Conservation (phyloP, 2,888 invertebrate species). For the Xanthorhoe spadicearia region DNA sequence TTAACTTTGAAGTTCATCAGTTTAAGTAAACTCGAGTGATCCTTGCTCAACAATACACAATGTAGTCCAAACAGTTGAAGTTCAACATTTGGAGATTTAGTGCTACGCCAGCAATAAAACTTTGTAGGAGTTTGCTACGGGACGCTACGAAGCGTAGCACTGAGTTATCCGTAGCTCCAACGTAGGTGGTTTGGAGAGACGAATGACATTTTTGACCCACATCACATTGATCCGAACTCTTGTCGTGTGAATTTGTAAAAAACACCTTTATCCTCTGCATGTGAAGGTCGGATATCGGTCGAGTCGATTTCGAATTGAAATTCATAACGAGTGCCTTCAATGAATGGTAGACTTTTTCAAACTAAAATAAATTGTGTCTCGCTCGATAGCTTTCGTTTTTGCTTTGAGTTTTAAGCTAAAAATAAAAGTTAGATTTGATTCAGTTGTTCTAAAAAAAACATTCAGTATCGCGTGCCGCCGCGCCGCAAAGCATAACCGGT, state of each 20-base stretch:
- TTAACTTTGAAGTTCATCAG: conserved; percentile 37
- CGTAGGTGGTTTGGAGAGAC: conserved; percentile 29
- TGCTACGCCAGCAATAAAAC: conserved; percentile 59
- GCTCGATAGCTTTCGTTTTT: conserved; percentile 25
- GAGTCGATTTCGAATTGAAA: conserved; percentile 33
- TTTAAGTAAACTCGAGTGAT: conserved; percentile 44
- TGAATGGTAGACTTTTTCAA: conserved; percentile 30
- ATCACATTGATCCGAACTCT: conserved; percentile 25
- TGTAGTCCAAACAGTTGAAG: conserved; percentile 53
- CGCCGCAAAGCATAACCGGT: neutral
- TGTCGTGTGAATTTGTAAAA: conserved; percentile 14
- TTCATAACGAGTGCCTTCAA: conserved; percentile 32
- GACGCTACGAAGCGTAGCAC: conserved; percentile 55
- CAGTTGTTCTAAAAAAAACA: neutral
- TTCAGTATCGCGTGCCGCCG: conserved; percentile 3
- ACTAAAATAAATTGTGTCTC: conserved; percentile 31
- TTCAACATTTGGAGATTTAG: conserved; percentile 56
- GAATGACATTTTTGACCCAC: conserved; percentile 30
- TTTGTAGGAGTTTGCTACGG: conserved; percentile 53
- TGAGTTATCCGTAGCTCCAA: conserved; percentile 44
- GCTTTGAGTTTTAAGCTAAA: conserved; percentile 9
- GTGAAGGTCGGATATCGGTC: conserved; percentile 22
- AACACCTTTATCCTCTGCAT: conserved; percentile 24
- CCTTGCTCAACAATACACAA: conserved; percentile 56
- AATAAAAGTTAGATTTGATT: conserved; percentile 1